phyloP scores from a whole-genome alignment of 2,113 vertebrate species.

The Phaethon lepturus region DNA sequence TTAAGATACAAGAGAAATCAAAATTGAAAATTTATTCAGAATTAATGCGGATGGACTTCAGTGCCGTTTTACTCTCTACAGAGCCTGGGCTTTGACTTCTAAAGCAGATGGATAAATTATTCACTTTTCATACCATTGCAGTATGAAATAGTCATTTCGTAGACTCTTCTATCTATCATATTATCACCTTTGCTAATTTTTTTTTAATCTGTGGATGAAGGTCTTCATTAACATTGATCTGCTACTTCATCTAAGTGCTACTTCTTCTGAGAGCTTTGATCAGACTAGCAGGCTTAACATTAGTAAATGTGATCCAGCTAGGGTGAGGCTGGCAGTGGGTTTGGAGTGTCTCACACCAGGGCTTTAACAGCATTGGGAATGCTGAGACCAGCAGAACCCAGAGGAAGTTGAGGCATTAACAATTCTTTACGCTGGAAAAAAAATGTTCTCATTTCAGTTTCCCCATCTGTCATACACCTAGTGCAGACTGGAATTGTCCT shows the following conservation, averaged over 20 bases:
- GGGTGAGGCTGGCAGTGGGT: neutral
- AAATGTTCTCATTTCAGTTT: neutral
- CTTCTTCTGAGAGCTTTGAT: slow-evolving; percentile 7
- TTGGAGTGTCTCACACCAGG: neutral
- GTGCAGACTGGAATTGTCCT: neutral
- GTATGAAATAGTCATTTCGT: slow-evolving; percentile 1
- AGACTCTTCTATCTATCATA: slow-evolving; percentile 1
- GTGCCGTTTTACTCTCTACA: neutral
- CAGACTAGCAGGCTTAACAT: neutral
- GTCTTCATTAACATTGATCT: slow-evolving; percentile 2
- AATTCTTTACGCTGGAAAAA: neutral
- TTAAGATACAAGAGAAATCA: slow-evolving; percentile 54
- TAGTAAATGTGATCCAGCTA: neutral
- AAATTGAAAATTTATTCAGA: slow-evolving; percentile 23
- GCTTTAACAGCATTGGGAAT: neutral
- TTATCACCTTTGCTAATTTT: slow-evolving; percentile 25
- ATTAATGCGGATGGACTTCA: neutral
- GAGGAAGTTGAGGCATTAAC: neutral
- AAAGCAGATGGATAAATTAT: slow-evolving; percentile 49
- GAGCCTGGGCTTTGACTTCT: neutral
- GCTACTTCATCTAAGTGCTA: neutral
- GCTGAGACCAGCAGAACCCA: slow-evolving; percentile 11
- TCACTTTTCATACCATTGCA: neutral
- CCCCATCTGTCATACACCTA: neutral
- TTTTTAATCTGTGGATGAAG: neutral